phyloP scores from a whole-genome alignment of 23 tunicate species.

The Ascidia mentula region DNA sequence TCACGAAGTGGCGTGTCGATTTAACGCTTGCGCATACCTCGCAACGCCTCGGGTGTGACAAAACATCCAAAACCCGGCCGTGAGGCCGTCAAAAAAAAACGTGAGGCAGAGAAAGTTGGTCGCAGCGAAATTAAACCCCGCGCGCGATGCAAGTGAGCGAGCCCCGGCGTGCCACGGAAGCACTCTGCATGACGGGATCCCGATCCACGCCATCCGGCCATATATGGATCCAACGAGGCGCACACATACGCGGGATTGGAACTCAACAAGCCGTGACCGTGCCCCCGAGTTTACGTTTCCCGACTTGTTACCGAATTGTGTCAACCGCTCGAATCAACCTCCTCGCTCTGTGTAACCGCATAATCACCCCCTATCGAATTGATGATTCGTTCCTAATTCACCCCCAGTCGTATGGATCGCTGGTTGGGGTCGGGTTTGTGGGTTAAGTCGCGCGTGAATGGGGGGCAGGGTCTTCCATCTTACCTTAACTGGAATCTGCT shows the following conservation, averaged over 20 bases:
- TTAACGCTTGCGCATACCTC: neutral
- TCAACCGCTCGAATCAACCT: neutral
- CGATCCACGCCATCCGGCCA: neutral
- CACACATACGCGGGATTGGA: constrained; percentile 8
- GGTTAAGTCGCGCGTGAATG: no score
- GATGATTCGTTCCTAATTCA: no score
- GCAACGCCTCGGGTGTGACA: neutral
- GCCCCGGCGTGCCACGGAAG: neutral
- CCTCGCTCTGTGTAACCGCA: no score
- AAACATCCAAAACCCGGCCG: neutral
- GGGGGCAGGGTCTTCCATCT: no score
- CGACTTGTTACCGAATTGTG: neutral
- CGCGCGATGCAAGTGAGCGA: neutral
- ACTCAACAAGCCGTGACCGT: constrained; percentile 7
- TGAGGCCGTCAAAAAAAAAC: neutral
- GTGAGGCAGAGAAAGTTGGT: constrained; percentile 2
- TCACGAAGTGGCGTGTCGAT: neutral
- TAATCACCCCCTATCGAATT: no score
- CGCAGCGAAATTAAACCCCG: neutral
- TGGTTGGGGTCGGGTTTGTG: no score
- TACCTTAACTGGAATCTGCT: no score
- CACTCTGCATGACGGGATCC: neutral
- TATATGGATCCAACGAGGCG: neutral
- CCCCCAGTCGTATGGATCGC: no score
- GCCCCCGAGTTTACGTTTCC: neutral